Conservation (phyloP, 2,797 vertebrate genomes). For the Ispidina picta region DNA sequence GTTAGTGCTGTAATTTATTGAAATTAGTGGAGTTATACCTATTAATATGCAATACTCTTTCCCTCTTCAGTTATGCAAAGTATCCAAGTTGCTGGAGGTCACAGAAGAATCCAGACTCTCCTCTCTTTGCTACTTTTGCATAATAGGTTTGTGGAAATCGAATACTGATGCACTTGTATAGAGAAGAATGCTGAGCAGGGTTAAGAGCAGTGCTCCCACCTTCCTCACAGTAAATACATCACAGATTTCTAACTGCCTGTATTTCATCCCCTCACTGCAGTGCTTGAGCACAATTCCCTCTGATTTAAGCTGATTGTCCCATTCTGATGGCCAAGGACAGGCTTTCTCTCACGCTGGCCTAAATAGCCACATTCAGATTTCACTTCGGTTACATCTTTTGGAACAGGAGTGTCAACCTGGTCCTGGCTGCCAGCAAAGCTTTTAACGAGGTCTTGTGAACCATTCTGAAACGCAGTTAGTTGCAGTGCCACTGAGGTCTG, state of each 20-base stretch:
- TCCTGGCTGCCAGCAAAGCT: neutral
- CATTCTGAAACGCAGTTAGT: neutral
- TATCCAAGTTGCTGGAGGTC: neutral
- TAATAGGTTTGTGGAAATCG: neutral
- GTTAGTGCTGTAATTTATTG: neutral
- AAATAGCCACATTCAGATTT: neutral
- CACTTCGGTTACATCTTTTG: neutral
- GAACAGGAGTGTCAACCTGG: neutral
- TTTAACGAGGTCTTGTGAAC: neutral
- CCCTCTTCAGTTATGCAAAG: neutral
- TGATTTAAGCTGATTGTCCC: constrained; percentile 8
- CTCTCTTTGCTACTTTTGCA: neutral
- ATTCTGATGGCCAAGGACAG: neutral
- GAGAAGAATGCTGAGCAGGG: neutral
- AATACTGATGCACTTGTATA: neutral
- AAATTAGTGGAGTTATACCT: neutral
- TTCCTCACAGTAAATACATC: neutral
- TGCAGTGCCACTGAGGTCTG: neutral
- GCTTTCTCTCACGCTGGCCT: neutral
- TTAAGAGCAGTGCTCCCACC: neutral
- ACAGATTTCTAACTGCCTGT: neutral
- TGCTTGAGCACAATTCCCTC: neutral
- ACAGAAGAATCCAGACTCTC: neutral
- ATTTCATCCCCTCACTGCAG: neutral
- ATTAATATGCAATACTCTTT: neutral